These are phyloP conservation scores for Cataglyphis livida DNA, from an alignment of 2,888 invertebrate genomes.

Conservation along the genomic window DNA sequence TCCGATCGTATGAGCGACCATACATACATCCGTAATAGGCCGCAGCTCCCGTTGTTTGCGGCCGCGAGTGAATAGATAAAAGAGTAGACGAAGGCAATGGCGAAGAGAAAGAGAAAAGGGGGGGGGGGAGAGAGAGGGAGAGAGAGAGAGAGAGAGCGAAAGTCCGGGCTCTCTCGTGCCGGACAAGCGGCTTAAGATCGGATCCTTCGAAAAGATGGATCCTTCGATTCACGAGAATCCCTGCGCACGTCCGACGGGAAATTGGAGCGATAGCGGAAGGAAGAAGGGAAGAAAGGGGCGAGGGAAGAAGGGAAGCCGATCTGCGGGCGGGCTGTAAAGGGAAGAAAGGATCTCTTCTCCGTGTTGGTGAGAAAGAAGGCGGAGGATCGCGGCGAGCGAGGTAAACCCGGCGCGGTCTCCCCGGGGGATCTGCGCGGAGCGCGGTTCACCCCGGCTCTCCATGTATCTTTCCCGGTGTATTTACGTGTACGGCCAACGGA, in stretches of 20 bases:
- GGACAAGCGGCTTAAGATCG: slow-evolving; percentile 51
- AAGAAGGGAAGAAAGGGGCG: neutral
- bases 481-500: slow-evolving; percentile 52
- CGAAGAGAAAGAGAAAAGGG: neutral
- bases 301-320: neutral
- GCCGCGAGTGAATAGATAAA: slow-evolving; percentile 59
- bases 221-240: slow-evolving; percentile 61
- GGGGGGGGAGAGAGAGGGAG: no score
- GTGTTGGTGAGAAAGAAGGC: slow-evolving; percentile 29
- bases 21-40: slow-evolving; percentile 35
- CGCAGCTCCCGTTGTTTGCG: slow-evolving; percentile 4
- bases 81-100: neutral
- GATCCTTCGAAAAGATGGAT: slow-evolving; percentile 40
- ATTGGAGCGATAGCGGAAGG: slow-evolving; percentile 34
- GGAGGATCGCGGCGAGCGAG: slow-evolving; percentile 33
- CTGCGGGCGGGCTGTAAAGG: slow-evolving; percentile 1
- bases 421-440: slow-evolving; percentile 44
- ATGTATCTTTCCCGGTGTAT: slow-evolving; percentile 60
- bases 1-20: slow-evolving; percentile 19
- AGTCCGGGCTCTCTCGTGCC: slow-evolving; percentile 36
- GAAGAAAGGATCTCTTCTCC: slow-evolving; percentile 20
- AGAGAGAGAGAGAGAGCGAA: neutral
- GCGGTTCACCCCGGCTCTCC: slow-evolving; percentile 48
- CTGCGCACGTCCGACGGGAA: slow-evolving; percentile 44
- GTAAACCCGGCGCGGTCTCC: slow-evolving; percentile 61